These are phyloP conservation scores for Tachysurus vachellii DNA, from an alignment of 2,113 vertebrate species.

Conservation along the genomic window DNA sequence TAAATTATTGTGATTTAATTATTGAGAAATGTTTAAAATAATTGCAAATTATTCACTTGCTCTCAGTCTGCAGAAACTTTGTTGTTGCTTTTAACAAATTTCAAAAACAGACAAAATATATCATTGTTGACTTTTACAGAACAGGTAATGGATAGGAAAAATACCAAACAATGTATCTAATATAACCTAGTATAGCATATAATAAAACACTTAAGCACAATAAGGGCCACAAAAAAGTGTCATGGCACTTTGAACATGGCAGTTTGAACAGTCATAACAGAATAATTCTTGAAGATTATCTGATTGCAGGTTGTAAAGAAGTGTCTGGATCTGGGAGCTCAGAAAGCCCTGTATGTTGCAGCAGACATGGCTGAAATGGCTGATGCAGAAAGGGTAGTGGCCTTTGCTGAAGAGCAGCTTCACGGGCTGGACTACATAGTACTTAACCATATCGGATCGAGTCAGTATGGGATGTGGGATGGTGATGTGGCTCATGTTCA, in stretches of 20 bases:
- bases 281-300: neutral
- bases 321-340: slow-evolving; percentile 79
- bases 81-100: too few species aligned
- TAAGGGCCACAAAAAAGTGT: neutral
- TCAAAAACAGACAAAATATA: neutral
- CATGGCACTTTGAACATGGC: too few species aligned
- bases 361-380: slow-evolving; percentile 79
- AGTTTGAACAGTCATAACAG: neutral
- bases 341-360: slow-evolving; percentile 74
- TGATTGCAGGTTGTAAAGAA: slow-evolving; percentile 77
- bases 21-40: neutral
- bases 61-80: too few species aligned
- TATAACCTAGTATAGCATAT: neutral
- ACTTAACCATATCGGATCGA: slow-evolving; percentile 80
- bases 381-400: slow-evolving; percentile 75
- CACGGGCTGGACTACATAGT: slow-evolving; percentile 84
- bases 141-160: neutral
- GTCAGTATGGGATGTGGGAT: slow-evolving; percentile 72
- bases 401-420: slow-evolving; percentile 79
- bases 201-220: neutral
- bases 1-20: neutral
- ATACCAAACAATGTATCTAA: neutral
- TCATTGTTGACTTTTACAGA: neutral
- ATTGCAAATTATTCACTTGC: neutral
- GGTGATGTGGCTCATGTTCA: slow-evolving; percentile 73